phyloP scores from a whole-genome alignment of 2,888 invertebrate species.

The Drosophila nigritarsus region DNA sequence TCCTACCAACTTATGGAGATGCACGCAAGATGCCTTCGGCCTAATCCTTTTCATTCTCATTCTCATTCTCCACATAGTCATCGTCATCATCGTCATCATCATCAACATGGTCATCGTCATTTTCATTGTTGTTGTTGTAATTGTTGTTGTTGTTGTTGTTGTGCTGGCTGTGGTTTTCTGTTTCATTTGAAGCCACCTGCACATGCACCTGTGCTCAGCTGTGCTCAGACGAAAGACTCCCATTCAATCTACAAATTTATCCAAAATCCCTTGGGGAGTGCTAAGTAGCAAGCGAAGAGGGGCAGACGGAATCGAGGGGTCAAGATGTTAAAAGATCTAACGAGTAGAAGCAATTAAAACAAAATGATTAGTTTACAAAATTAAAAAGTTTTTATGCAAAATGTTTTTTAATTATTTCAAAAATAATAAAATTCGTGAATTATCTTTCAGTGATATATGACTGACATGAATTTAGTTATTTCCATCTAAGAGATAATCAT shows the following conservation, averaged over 20 bases:
- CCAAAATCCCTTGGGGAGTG: not conserved
- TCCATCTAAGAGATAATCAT: not conserved
- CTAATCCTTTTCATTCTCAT: slow-evolving; percentile 45
- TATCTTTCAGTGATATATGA: not conserved
- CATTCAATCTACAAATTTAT: not conserved
- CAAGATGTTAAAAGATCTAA: not conserved
- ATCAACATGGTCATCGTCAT: not conserved
- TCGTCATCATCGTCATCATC: not conserved
- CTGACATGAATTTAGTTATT: too few relatives aligned
- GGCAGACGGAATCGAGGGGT: not conserved
- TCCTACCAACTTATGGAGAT: slow-evolving; percentile 32
- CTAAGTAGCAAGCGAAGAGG: not conserved
- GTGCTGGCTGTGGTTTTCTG: not conserved
- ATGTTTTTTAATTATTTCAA: not conserved
- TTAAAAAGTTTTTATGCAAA: not conserved
- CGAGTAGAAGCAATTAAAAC: not conserved
- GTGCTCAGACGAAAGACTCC: not conserved
- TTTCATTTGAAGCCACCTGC: slow-evolving; percentile 18
- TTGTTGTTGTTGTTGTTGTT: not conserved
- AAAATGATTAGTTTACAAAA: not conserved
- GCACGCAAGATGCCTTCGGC: slow-evolving; percentile 65
- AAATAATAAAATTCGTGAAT: not conserved
- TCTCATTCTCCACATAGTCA: slow-evolving; percentile 8
- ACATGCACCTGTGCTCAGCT: slow-evolving; percentile 14
- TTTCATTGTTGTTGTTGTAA: not conserved